These are phyloP conservation scores for Drosophila melanogaster DNA, from an alignment of 1,140 invertebrate genomes.

Conservation along the genomic window DNA sequence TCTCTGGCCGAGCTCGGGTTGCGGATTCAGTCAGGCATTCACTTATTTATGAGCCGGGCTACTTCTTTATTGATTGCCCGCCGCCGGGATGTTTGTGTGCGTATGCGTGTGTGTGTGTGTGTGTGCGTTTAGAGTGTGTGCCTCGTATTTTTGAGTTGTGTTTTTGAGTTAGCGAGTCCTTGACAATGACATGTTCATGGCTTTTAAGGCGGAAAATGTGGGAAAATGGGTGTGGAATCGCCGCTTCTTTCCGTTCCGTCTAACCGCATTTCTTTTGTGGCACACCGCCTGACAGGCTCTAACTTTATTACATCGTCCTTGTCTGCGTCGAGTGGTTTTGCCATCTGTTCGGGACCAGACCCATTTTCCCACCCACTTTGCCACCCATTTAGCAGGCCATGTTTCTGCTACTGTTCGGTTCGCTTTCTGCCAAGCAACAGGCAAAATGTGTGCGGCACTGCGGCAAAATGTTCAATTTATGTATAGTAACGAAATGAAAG, in stretches of 20 bases:
- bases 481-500: slow-evolving; percentile 57
- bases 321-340: slow-evolving; percentile 63
- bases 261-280: slow-evolving; percentile 73
- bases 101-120: too few relatives aligned
- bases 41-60: slow-evolving; percentile 69
- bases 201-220: background rate
- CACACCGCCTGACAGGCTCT: slow-evolving; percentile 67
- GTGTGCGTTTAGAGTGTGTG: background rate
- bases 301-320: slow-evolving; percentile 78
- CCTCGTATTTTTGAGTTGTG: slow-evolving; percentile 29
- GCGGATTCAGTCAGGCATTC: slow-evolving; percentile 46
- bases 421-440: slow-evolving; percentile 48
- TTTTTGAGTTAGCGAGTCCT: slow-evolving; percentile 25
- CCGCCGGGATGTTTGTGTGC: background rate
- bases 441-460: slow-evolving; percentile 64
- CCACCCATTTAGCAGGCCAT: background rate
- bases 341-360: slow-evolving; percentile 39
- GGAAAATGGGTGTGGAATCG: slow-evolving; percentile 6
- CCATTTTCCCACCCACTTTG: slow-evolving; percentile 1
- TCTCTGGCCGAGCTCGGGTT: background rate
- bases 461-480: slow-evolving; percentile 77
- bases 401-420: slow-evolving; percentile 1
- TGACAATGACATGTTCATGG: slow-evolving; percentile 50
- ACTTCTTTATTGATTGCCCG: slow-evolving; percentile 66
- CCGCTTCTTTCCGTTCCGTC: slow-evolving; percentile 30